Evolutionary conservation across 2,888 invertebrate genomes (phyloP), one percentile per base, ranked within the genome.

Genomic region (Cinara cedri): DNA sequence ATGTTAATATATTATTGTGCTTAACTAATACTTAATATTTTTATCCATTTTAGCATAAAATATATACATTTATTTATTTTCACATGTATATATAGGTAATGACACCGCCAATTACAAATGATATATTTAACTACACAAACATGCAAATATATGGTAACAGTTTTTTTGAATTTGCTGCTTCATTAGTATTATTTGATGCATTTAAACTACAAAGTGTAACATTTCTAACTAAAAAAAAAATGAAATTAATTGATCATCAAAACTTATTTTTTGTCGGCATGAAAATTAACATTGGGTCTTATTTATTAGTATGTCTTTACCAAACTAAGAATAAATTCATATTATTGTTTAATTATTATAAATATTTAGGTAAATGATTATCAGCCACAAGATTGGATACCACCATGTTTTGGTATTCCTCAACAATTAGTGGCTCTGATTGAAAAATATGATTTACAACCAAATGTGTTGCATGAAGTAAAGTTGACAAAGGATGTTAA

Each of bases 111-210:
- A 89, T 89, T 81, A 90, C 92, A 0, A 88, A 90, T 81, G 96
- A 97, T 84, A 88, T 89, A 6, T 90, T 95, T 82, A 89, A 94
- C 85, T 85, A 94, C 83, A 97, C 97, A 85, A 87, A 95, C 1
- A 87, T 92, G 16, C 96, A 97, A 86, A 94, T 94, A 0, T 88
- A 97, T 6, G 97, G 97, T 0, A 96, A 97, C 85, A 92, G 95
- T 0, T 93, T 93, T 85, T 87, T 97, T 10, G 97, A 97, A 86
- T 92, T 91, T 83, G 90, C 92, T 1, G 88, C 90, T 1, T 92
- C 92, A 0, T 86, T 94, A 3, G 93, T 90, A 85, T 87, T 96
- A 21, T 92, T 89, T 84, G 89, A 91, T 82, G 87, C 88, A 80
- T 94, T 91, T 85, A 89, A 91, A 0, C 85, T 86, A 0, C 88